Percentiles rank a stretch among this genome's conserved stretches.
Evolutionary conservation across 1,140 invertebrate species (phyloP).

Genomic region (Diuraphis noxia): DNA sequence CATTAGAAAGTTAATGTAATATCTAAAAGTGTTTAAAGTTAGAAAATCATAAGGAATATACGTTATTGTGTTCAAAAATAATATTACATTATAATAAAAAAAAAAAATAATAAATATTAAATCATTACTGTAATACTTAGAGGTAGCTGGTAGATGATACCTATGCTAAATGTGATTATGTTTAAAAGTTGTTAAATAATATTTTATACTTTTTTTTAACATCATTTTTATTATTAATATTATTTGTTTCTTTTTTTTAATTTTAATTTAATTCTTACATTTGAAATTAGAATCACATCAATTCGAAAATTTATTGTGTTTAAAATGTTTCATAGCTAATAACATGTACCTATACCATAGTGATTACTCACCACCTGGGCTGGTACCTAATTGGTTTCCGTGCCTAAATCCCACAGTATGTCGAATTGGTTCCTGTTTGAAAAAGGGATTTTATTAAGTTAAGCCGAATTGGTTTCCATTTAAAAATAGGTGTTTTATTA

Average conservation of each 20-base stretch:
- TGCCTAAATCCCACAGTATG: too few species aligned
- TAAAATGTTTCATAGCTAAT: too few species aligned
- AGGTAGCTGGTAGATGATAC: too few species aligned
- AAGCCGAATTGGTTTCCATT: too few species aligned
- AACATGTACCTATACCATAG: too few species aligned
- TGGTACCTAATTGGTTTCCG: too few species aligned
- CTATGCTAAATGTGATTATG: neutral
- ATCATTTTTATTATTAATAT: neutral
- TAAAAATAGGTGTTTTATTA: too few species aligned
- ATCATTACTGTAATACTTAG: neutral
- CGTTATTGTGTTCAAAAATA: neutral
- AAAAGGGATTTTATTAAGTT: too few species aligned
- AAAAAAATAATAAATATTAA: too few species aligned
- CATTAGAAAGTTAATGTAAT: neutral
- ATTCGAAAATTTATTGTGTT: neutral
- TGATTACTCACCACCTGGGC: too few species aligned
- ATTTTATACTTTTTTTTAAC: neutral
- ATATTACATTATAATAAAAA: neutral
- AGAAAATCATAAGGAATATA: neutral
- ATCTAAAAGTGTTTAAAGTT: neutral
- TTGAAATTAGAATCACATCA: too few species aligned
- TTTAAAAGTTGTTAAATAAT: neutral
- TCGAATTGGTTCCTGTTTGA: too few species aligned
- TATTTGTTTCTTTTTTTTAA: neutral
- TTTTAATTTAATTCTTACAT: neutral